Percentiles rank a stretch among this genome's conserved stretches.
Evolutionary conservation across 2,113 vertebrate species (phyloP).

Genomic region (Varanus salvator): DNA sequence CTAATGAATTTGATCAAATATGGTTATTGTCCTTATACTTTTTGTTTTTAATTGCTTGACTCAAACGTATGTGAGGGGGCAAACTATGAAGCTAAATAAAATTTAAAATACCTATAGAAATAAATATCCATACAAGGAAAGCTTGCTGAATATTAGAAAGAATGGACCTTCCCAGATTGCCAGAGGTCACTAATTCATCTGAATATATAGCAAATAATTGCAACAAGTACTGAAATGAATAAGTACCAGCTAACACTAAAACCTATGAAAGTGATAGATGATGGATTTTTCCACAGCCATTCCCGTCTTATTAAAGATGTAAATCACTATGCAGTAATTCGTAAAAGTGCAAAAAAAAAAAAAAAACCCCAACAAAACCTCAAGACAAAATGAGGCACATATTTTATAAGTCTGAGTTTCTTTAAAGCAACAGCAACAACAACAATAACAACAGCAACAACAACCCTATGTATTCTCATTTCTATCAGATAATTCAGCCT

Average conservation of each 20-base stretch:
- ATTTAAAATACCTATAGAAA: not conserved
- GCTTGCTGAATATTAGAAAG: not conserved
- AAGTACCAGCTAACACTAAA: slow-evolving; percentile 22
- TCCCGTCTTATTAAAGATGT: slow-evolving; percentile 61
- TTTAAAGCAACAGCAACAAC: not conserved
- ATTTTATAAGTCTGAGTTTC: slow-evolving; percentile 7
- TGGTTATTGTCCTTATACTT: not conserved
- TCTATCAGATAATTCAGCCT: not conserved
- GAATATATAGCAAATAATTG: slow-evolving; percentile 50
- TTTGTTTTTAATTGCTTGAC: not conserved
- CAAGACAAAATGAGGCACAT: not conserved
- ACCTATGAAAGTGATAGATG: slow-evolving; percentile 49
- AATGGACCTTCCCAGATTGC: slow-evolving; percentile 38
- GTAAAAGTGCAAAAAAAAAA: slow-evolving; percentile 22
- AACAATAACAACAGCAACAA: not conserved
- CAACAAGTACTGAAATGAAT: slow-evolving; percentile 45
- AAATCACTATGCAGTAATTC: slow-evolving; percentile 49
- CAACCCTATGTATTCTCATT: slow-evolving; percentile 33
- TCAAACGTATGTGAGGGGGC: not conserved
- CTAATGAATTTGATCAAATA: not conserved
- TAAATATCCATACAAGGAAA: not conserved
- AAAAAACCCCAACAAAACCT: no score
- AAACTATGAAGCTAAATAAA: not conserved
- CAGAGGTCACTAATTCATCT: slow-evolving; percentile 50
- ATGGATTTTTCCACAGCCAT: slow-evolving; percentile 39